A percentile compares a stretch with the other conserved stretches of the same genome.
phyloP scores from a whole-genome alignment of 1,140 invertebrate species.

The Apis florea region DNA sequence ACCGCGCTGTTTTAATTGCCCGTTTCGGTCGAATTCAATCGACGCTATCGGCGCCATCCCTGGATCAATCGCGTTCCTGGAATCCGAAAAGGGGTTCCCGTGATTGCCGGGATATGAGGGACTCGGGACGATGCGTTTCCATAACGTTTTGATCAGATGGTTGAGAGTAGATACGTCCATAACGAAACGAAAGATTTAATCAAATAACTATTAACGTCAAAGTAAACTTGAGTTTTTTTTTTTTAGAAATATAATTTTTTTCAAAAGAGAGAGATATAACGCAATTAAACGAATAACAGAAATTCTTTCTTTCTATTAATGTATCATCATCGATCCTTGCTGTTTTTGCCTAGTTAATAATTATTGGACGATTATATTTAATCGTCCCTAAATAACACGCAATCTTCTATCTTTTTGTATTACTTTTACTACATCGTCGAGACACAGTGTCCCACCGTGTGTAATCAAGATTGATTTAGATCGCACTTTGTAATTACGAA shows the following conservation, averaged over 20 bases:
- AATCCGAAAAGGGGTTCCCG: constrained; percentile 21
- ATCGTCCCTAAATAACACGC: constrained; percentile 14
- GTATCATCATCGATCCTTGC: neutral
- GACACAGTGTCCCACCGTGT: constrained; percentile 29
- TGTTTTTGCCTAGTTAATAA: neutral
- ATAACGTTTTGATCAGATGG: too few relatives aligned
- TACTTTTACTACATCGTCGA: constrained; percentile 27
- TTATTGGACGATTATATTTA: constrained; percentile 10
- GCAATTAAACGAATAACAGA: too few relatives aligned
- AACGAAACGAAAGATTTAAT: neutral
- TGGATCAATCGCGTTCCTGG: constrained; percentile 28
- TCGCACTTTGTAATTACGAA: constrained; percentile 55
- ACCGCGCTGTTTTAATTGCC: constrained; percentile 44
- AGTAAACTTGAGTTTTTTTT: too few relatives aligned
- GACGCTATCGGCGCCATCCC: constrained; percentile 10
- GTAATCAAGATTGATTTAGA: constrained; percentile 52
- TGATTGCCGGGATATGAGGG: constrained; percentile 25
- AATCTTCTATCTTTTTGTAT: neutral
- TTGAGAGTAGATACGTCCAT: too few relatives aligned
- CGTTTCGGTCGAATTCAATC: constrained; percentile 43
- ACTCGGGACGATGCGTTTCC: neutral
- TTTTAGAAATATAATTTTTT: too few relatives aligned
- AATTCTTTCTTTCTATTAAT: neutral
- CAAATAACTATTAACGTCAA: too few relatives aligned
- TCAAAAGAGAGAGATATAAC: too few relatives aligned